Conservation (phyloP, 2,888 invertebrate species). For the Vanessa cardui region DNA sequence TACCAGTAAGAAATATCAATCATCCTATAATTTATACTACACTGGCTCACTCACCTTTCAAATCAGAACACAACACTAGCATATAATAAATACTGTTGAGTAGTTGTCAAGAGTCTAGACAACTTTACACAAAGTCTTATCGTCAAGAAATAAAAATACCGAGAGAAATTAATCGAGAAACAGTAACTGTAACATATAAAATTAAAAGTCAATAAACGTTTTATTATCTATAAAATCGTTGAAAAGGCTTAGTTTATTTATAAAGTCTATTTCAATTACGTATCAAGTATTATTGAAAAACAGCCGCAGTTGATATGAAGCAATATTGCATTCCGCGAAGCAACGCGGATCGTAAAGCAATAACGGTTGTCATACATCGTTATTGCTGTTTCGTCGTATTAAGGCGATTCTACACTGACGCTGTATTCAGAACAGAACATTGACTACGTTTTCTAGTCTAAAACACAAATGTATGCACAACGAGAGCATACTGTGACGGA, state of each 20-base stretch:
- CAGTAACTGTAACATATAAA: neutral
- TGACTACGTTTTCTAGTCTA: neutral
- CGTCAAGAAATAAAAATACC: too few relatives aligned
- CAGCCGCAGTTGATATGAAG: constrained; percentile 19
- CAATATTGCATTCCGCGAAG: constrained; percentile 68
- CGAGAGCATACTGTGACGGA: too few relatives aligned
- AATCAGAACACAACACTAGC: too few relatives aligned
- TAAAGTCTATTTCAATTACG: constrained; percentile 17
- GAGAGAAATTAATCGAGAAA: neutral
- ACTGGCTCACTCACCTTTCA: too few relatives aligned
- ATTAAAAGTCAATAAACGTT: neutral
- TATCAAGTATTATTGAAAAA: constrained; percentile 23
- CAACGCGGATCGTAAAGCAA: constrained; percentile 51
- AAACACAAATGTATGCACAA: neutral
- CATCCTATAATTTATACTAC: too few relatives aligned
- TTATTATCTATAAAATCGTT: neutral
- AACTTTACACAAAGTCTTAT: too few relatives aligned
- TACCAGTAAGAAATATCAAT: too few relatives aligned
- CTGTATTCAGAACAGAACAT: neutral
- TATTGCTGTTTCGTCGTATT: constrained; percentile 30
- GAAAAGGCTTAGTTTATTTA: neutral
- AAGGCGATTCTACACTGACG: constrained; percentile 5
- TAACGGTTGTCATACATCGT: constrained; percentile 60
- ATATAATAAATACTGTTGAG: too few relatives aligned
- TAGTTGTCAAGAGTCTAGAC: too few relatives aligned